Conservation (phyloP, 1,140 invertebrate species). For the Psilanteris sp. region DNA sequence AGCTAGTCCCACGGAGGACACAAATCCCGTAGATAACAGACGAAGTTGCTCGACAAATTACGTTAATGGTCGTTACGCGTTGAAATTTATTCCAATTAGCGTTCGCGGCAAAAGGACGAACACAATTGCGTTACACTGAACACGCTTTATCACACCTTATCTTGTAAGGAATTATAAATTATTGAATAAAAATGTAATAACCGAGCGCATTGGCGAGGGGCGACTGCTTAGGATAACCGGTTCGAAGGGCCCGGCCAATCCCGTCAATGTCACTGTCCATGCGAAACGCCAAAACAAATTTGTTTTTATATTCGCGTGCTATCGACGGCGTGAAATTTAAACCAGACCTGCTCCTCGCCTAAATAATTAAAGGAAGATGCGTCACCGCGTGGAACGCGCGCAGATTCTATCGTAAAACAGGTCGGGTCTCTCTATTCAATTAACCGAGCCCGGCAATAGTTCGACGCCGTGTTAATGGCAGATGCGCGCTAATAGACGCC, state of each 20-base stretch:
- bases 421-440: conserved; percentile 62
- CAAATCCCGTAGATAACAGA: conserved; percentile 1
- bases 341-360: conserved; percentile 52
- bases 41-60: conserved; percentile 7
- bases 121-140: conserved; percentile 17
- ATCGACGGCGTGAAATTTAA: conserved; percentile 62
- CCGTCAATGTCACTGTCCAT: conserved; percentile 54
- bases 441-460: conserved; percentile 48
- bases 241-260: conserved; percentile 28
- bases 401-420: conserved; percentile 60
- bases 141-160: conserved; percentile 41
- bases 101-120: conserved; percentile 12
- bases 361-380: conserved; percentile 63
- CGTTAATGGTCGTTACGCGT: conserved; percentile 4
- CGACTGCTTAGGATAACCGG: conserved; percentile 45
- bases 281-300: conserved; percentile 60
- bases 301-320: conserved; percentile 46
- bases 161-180: conserved; percentile 37
- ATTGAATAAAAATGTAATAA: conserved; percentile 31
- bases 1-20: too few species aligned
- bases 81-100: conserved; percentile 36
- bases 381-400: conserved; percentile 44
- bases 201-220: neutral
- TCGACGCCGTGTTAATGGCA: conserved; percentile 44
- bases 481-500: conserved; percentile 53